Base-by-base conservation (phyloP, 1,140 invertebrate genomes). In the Neotoxoptera formosana region DNA sequence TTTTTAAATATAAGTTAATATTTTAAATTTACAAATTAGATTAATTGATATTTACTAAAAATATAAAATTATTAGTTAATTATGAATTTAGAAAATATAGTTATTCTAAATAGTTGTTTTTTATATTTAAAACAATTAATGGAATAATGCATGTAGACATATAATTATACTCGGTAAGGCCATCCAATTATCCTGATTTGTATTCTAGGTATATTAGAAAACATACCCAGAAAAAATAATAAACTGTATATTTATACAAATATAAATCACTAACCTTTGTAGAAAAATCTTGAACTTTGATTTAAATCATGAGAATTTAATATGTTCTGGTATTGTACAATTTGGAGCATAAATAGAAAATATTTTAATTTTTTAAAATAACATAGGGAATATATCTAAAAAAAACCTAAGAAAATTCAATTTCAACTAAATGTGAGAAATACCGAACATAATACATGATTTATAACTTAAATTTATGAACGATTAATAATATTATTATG, bases 181-280 rank as follows among this genome's bases (percentile, higher is more conserved):
- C 34, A 89, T 89, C 20, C 3, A 56, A 56, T 36, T 89, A 89
- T 89, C 9, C 41, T 89, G 36, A 89, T 89, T 88, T 41, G 9
- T 36, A 34, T 89, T 89, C 9, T 56, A 56, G 20, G 34, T 56
- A 41, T 89, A 89, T 25, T 30, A 30, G 36, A 89, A 14, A 51
- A 89, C 8, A 47, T 89, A 53, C 51, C 30, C 3, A 25, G 34
- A 89, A 41, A 56, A 4, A 89, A 89, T 89, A 89, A 89, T 89
- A 23, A 88, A 53, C 2, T 53, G 48, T 41, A 41, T 41, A 89
- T 56, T 25, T 89, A 56, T 41, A 56, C 51, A 90, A 67, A 47
- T 41, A 90, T 9, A 45, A 60, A 90, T 90, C 89, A 90, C 89
- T 90, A 90, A 90, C 36, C 89, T 47, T 67, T 60, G 14, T 36